A percentile compares a stretch with the other conserved stretches of the same genome.
phyloP scores from a whole-genome alignment of 2,113 vertebrate species.

The Zonotrichia leucophrys region DNA sequence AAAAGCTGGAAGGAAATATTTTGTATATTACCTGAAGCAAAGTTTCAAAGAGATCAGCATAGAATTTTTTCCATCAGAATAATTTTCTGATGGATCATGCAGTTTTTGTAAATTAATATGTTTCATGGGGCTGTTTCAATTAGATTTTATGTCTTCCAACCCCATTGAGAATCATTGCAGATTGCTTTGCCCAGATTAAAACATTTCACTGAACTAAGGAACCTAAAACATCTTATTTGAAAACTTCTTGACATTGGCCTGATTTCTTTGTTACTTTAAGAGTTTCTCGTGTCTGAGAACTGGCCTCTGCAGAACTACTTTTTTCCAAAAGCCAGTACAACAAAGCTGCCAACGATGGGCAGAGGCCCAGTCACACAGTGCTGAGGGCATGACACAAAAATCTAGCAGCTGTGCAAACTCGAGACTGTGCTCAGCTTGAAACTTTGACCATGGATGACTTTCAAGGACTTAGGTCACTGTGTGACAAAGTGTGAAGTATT shows the following conservation, averaged over 20 bases:
- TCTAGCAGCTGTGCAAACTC: background rate
- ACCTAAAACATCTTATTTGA: background rate
- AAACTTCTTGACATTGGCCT: background rate
- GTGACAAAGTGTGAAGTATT: background rate
- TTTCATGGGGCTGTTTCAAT: background rate
- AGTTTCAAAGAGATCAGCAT: background rate
- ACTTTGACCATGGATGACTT: fast-evolving
- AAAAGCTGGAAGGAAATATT: background rate
- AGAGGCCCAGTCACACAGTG: background rate
- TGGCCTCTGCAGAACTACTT: background rate
- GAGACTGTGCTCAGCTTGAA: background rate
- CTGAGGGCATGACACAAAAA: background rate
- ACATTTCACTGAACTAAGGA: background rate
- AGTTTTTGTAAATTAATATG: background rate
- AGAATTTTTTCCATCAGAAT: background rate
- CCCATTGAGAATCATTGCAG: background rate
- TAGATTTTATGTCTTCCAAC: background rate
- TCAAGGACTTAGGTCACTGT: background rate
- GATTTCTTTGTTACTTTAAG: background rate
- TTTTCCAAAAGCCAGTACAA: background rate
- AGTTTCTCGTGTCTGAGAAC: background rate
- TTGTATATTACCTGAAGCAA: background rate
- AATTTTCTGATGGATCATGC: background rate
- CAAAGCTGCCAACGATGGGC: background rate
- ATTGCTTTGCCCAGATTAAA: background rate